Evolutionary conservation across 1,140 invertebrate genomes (phyloP), one percentile per base, ranked within the genome.

Genomic region (Diorhabda carinulata): DNA sequence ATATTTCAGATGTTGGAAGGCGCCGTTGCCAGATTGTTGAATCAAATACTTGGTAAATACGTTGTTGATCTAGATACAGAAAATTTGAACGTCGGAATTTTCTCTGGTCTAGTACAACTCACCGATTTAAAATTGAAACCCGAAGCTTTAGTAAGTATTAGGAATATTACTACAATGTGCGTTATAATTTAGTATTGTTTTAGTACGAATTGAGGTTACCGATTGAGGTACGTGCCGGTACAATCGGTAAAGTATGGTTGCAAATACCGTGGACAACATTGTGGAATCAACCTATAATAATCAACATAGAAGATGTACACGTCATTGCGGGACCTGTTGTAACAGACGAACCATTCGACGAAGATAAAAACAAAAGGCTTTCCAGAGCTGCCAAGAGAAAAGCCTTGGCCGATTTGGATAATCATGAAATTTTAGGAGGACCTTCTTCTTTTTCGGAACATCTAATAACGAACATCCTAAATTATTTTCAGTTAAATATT

Each of bases 41-140:
- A 93, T 82, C 88, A 90, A 71, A 87, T 91, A 69, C 83, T 94
- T 61, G 92, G 91, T 44, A 91, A 91, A 79, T 94, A 93, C 77
- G 87, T 94, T 3, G 88, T 92, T 77, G 91, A 93, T 78, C 81
- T 94, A 61, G 91, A 94, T 77, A 90, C 90, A 3, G 91, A 92
- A 82, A 90, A 92, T 77, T 85, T 94, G 25, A 92, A 92, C 77
- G 86, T 93, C 59, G 91, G 92, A 71, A 92, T 94, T 68, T 92
- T 93, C 78, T 90, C 89, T 64, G 92, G 92, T 72, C 87, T 91
- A 74, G 90, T 92, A 6, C 90, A 90, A 76, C 84, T 94, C 9
- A 88, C 85, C 42, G 90, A 93, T 78, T 82, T 93, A 10, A 90
- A 89, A 80, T 82, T 94, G 5, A 91, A 91, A 80, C 88, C 91